Percentiles rank a stretch among this genome's conserved stretches.
Evolutionary conservation across 2,888 invertebrate genomes (phyloP).

Genomic region (Rhamnusium bicolor): DNA sequence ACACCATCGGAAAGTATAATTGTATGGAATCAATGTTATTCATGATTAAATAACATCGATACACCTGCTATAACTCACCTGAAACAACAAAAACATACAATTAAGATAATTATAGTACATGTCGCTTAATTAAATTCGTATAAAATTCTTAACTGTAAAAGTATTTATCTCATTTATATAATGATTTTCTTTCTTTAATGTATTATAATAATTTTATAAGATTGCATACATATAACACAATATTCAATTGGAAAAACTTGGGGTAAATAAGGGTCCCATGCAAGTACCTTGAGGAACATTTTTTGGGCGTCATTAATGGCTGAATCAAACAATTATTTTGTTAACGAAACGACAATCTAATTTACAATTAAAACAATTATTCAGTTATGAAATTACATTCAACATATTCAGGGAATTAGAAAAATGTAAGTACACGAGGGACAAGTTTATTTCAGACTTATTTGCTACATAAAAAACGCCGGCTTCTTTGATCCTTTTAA

Average conservation of each 20-base stretch:
- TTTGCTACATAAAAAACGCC: too few relatives aligned
- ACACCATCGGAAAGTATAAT: slow-evolving; percentile 10
- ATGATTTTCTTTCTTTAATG: not conserved
- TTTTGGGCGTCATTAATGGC: too few relatives aligned
- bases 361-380: too few relatives aligned
- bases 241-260: not conserved
- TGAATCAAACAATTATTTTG: too few relatives aligned
- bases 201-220: not conserved
- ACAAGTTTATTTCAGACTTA: too few relatives aligned
- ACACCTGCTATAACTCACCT: slow-evolving; percentile 42
- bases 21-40: slow-evolving; percentile 6
- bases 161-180: not conserved
- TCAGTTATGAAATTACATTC: too few relatives aligned
- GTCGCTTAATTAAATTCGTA: not conserved
- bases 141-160: not conserved
- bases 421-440: too few relatives aligned
- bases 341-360: too few relatives aligned
- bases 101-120: slow-evolving; percentile 1
- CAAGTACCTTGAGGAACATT: not conserved
- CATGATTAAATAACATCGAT: not conserved
- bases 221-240: not conserved
- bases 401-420: too few relatives aligned
- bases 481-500: too few relatives aligned
- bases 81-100: slow-evolving; percentile 35
- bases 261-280: not conserved